Base-by-base conservation (phyloP, 2,888 invertebrate species). In the Tiliacea citrago region DNA sequence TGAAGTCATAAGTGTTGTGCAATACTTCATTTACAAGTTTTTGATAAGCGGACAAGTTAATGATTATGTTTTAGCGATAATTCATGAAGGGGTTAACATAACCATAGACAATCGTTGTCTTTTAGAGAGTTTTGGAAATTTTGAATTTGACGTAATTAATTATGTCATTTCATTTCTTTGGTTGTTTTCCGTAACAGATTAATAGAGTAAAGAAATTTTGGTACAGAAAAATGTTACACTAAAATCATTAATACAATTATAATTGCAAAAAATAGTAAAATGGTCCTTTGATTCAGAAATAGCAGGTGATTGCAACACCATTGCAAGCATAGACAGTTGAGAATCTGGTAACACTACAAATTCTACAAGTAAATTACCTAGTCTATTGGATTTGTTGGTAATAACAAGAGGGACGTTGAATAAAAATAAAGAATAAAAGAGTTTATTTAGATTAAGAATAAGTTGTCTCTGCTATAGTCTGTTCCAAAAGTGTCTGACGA, bases 1-100 rank as follows among this genome's bases (percentile, higher is more conserved):
- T 75, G 73, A 75, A 80, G 49, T 76, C 77, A 81, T 75, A 65
- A 86, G 74, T 83, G 51, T 90, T 90, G 88, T 87, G 90, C 88
- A 90, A 90, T 85, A 82, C 62, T 39, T 73, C 29, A 70, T 75
- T 65, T 51, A 51, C 70, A 66, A 69, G 49, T 55, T 47, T 62
- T 72, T 60, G 82, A 73, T 84, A 82, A 53, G 39, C 29, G n/a
- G 7, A 53, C 45, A 51, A 62, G 12, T 47, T 51, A 35, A 21
- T 67, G 13, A 65, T 60, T 12, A 29, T 53, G 45, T 49, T 47
- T 73, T 62, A 60, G 60, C 29, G 39, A 68, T 57, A 9, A n/a
- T 57, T 60, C 16, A 58, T 60, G 21, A 60, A 29, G 62, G n/a
- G 62, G 18, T 35, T 71, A 12, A 24, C 2, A 18, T 24, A 58